Percentiles rank a stretch among this genome's conserved stretches.
These are phyloP conservation scores for Scaptomyza reducta DNA, from an alignment of 2,888 invertebrate species.

Conservation along the genomic window DNA sequence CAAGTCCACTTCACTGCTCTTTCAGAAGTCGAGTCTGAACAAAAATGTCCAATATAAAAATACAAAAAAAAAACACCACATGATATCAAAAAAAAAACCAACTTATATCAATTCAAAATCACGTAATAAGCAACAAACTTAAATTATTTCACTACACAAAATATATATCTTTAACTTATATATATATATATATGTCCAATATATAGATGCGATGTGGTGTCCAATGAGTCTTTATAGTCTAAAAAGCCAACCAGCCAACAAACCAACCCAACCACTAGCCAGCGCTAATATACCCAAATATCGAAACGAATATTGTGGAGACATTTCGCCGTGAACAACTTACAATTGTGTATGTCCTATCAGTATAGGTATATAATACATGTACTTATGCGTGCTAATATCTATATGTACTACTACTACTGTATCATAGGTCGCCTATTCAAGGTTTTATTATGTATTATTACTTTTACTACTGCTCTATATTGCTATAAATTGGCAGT, in stretches of 20 bases:
- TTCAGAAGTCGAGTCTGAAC: constrained; percentile 65
- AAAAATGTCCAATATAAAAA: constrained; percentile 29
- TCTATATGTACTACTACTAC: constrained; percentile 16
- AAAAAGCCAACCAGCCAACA: constrained; percentile 56
- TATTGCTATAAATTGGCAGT: constrained; percentile 70
- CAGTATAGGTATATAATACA: constrained; percentile 31
- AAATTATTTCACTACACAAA: constrained; percentile 50
- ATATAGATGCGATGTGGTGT: constrained; percentile 60
- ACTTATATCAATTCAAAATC: constrained; percentile 34
- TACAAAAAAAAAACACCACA: constrained; percentile 28
- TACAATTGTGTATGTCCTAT: constrained; percentile 37
- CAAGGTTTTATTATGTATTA: constrained; percentile 37
- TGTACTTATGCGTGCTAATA: constrained; percentile 6
- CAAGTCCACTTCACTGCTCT: constrained; percentile 73
- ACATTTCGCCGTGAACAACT: constrained; percentile 69
- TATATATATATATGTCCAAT: constrained; percentile 45
- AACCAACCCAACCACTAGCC: constrained; percentile 70
- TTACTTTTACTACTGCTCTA: constrained; percentile 38
- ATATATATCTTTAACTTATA: constrained; percentile 53
- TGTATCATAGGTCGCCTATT: constrained; percentile 15
- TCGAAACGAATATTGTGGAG: constrained; percentile 65
- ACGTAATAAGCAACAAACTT: constrained; percentile 62
- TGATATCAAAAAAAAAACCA: constrained; percentile 37
- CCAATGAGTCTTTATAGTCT: constrained; percentile 44
- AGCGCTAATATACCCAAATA: constrained; percentile 69